A percentile compares a stretch with the other conserved stretches of the same genome.
Evolutionary conservation across 1,140 invertebrate genomes (phyloP).

Genomic region (Cotesia chilonis): DNA sequence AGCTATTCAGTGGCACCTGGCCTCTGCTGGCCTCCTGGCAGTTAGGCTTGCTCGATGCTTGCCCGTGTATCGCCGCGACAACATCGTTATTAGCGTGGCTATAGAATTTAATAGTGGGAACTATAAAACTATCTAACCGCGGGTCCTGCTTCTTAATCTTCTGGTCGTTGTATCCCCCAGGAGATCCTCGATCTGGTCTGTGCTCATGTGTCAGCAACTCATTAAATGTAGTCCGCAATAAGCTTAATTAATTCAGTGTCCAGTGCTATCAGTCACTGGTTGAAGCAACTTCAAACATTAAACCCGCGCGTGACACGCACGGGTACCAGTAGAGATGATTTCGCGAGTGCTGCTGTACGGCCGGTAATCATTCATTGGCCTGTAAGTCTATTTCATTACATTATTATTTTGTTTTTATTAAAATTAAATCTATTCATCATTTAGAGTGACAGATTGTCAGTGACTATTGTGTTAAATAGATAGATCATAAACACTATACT

Average conservation of each 20-base stretch:
- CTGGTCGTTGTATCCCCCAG: background rate
- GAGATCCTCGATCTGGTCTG: background rate
- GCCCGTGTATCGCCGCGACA: conserved; percentile 47
- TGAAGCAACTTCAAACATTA: background rate
- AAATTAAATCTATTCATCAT: background rate
- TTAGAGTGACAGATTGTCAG: too few relatives aligned
- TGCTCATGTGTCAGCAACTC: background rate
- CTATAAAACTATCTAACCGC: too few relatives aligned
- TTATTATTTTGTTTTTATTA: background rate
- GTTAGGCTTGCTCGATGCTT: conserved; percentile 35
- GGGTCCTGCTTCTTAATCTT: too few relatives aligned
- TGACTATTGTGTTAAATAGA: background rate
- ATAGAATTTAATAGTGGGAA: too few relatives aligned
- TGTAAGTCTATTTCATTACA: conserved; percentile 51
- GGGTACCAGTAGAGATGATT: conserved; percentile 37
- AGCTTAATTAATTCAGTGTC: background rate
- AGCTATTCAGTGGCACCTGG: conserved; percentile 52
- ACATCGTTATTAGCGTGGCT: background rate
- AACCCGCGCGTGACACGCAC: conserved; percentile 30
- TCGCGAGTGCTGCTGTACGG: conserved; percentile 41
- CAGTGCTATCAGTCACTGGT: background rate
- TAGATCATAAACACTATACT: too few relatives aligned
- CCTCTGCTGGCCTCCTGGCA: conserved; percentile 39
- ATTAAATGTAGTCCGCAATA: background rate
- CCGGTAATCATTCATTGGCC: conserved; percentile 54